Percentiles rank a stretch among this genome's conserved stretches.
phyloP scores from a whole-genome alignment of 2,113 vertebrate species.

The Electrona antarctica region DNA sequence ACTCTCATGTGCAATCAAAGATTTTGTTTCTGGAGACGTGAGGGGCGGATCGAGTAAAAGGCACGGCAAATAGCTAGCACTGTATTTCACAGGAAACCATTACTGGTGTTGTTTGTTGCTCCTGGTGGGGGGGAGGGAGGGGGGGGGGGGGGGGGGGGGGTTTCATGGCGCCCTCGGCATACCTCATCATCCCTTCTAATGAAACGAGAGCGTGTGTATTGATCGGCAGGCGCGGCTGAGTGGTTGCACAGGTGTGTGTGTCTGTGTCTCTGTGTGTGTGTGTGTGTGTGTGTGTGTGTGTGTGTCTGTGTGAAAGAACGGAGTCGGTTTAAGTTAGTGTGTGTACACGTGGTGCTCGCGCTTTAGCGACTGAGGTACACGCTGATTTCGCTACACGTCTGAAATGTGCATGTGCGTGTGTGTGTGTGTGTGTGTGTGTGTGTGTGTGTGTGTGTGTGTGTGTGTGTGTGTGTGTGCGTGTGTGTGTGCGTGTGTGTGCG shows the following conservation, averaged over 20 bases:
- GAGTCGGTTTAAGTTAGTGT: too few species aligned
- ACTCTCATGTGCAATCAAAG: slow-evolving; percentile 24
- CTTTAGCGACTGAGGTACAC: too few species aligned
- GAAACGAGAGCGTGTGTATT: slow-evolving; percentile 27
- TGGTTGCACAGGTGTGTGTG: not conserved
- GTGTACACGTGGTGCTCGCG: too few species aligned
- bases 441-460: not conserved
- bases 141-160: not conserved
- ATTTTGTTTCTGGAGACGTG: slow-evolving; percentile 3
- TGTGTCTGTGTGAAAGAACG: too few species aligned
- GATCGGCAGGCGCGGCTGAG: slow-evolving; percentile 8
- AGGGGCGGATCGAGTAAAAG: not conserved
- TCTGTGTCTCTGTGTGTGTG: too few species aligned
- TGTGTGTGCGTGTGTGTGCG: not conserved
- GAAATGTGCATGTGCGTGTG: not conserved
- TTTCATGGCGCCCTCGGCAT: not conserved
- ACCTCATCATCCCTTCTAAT: slow-evolving; percentile 17
- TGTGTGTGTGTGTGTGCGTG: not conserved
- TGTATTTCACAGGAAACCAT: not conserved
- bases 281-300: too few species aligned
- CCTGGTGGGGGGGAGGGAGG: not conserved
- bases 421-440: not conserved
- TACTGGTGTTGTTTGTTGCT: slow-evolving; percentile 10
- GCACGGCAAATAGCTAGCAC: not conserved
- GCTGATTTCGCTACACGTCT: not conserved